These are phyloP conservation scores for Poeciliopsis prolifica DNA, from an alignment of 2,113 vertebrate genomes.

Conservation along the genomic window DNA sequence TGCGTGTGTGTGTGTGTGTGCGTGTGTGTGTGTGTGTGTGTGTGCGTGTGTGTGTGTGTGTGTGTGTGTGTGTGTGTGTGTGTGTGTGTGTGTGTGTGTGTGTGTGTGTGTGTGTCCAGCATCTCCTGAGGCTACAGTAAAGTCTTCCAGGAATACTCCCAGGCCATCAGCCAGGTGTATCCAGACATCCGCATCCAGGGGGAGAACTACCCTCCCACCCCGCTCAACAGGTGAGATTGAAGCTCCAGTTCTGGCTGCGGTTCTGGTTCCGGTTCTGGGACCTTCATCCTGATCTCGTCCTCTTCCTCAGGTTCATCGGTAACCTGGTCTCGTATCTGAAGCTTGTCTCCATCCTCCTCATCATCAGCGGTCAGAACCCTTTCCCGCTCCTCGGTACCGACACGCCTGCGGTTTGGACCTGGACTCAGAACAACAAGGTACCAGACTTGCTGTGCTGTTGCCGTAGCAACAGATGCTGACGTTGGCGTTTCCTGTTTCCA, in stretches of 20 bases:
- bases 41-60: no score
- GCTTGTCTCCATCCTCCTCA: constrained; percentile 75
- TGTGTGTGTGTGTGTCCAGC: constrained; percentile 38
- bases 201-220: constrained; percentile 79
- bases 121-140: constrained; percentile 85
- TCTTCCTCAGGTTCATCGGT: constrained; percentile 59
- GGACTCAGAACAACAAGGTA: constrained; percentile 84
- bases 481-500: constrained; percentile 33
- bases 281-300: no score
- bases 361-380: constrained; percentile 79
- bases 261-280: neutral
- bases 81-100: no score
- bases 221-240: constrained; percentile 73
- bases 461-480: neutral
- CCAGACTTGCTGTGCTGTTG: neutral
- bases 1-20: no score
- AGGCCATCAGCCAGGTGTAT: constrained; percentile 80
- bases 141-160: constrained; percentile 82
- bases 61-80: no score
- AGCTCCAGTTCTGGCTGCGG: neutral
- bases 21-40: no score
- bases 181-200: constrained; percentile 81
- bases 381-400: constrained; percentile 72
- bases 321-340: constrained; percentile 80
- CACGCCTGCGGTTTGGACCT: constrained; percentile 76